Evolutionary conservation across 2,888 invertebrate species (phyloP).

Genomic region (Ryuthela nishihirai): DNA sequence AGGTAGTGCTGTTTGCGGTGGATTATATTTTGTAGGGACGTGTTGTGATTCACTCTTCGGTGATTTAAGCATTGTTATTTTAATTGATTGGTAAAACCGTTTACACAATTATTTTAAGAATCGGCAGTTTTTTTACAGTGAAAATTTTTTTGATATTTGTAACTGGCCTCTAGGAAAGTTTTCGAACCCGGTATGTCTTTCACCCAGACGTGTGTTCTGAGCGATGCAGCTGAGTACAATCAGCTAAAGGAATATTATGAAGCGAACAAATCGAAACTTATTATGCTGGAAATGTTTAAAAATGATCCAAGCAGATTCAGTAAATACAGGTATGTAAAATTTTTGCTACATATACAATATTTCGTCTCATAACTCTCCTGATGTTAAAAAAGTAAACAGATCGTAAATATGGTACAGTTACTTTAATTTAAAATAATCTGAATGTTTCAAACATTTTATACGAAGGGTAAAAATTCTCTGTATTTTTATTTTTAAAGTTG

Average conservation of each 20-base stretch:
- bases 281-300: slow-evolving; percentile 77
- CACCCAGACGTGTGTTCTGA: slow-evolving; percentile 48
- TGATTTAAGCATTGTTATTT: no score
- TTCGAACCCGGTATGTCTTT: slow-evolving; percentile 25
- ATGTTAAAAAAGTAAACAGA: slow-evolving; percentile 6
- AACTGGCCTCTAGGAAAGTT: background rate
- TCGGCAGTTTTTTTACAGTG: no score
- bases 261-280: slow-evolving; percentile 66
- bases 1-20: background rate
- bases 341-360: background rate
- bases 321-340: slow-evolving; percentile 71
- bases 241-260: slow-evolving; percentile 72
- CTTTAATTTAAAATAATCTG: no score
- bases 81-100: no score
- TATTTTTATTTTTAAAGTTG: no score
- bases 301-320: slow-evolving; percentile 76
- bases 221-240: slow-evolving; percentile 66
- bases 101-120: no score
- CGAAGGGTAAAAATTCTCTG: no score
- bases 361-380: background rate
- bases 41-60: no score
- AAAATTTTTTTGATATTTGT: background rate
- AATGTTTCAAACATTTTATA: no score
- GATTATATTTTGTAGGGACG: no score
- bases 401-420: no score